phyloP scores from a whole-genome alignment of 1,140 invertebrate genomes.

The Pogonus chalceus region DNA sequence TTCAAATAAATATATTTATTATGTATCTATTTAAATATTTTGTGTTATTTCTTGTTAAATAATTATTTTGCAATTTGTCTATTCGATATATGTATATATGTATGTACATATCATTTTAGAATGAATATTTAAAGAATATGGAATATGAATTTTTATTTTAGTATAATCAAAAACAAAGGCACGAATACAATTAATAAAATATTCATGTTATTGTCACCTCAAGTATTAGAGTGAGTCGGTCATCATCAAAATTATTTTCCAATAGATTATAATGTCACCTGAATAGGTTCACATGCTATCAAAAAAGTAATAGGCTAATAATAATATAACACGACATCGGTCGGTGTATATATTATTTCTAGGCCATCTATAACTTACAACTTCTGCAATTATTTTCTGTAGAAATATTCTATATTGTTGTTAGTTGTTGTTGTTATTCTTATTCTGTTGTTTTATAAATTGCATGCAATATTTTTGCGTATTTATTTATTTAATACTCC shows the following conservation, averaged over 20 bases:
- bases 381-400: too few relatives aligned
- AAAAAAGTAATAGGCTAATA: slow-evolving; percentile 7
- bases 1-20: too few relatives aligned
- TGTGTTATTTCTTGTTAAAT: too few relatives aligned
- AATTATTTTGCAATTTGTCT: too few relatives aligned
- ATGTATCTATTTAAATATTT: too few relatives aligned
- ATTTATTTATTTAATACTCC: too few relatives aligned
- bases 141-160: slow-evolving; percentile 1
- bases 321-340: slow-evolving; percentile 1
- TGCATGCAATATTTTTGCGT: too few relatives aligned
- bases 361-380: not conserved
- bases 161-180: slow-evolving; percentile 4
- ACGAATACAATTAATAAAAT: slow-evolving; percentile 2
- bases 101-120: too few relatives aligned
- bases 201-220: slow-evolving; percentile 7
- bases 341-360: not conserved
- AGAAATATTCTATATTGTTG: too few relatives aligned
- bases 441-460: too few relatives aligned
- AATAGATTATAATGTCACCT: slow-evolving; percentile 6
- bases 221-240: not conserved
- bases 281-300: slow-evolving; percentile 1
- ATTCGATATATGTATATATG: too few relatives aligned
- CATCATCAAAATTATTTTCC: slow-evolving; percentile 7
- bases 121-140: slow-evolving; percentile 4
- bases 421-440: too few relatives aligned